Evolutionary conservation across 2,888 invertebrate genomes (phyloP).

Genomic region (Cephalotes varians): DNA sequence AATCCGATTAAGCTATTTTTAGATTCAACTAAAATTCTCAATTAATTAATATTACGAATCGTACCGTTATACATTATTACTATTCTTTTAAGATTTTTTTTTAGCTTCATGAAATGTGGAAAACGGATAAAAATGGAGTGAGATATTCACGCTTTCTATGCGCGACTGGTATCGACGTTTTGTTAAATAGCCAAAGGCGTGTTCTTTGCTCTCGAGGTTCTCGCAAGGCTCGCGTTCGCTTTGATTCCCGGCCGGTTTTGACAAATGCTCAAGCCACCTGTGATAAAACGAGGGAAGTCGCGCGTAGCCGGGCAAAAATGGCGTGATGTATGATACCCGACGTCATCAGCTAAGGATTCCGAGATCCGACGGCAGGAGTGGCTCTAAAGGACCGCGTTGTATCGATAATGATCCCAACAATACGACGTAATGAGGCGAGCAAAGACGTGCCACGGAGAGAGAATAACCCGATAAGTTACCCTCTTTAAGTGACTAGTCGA

Average conservation of each 20-base stretch:
- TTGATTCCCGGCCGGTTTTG: conserved; percentile 44
- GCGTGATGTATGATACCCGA: conserved; percentile 46
- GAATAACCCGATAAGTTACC: conserved; percentile 45
- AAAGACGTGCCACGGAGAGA: conserved; percentile 29
- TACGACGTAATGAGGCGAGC: conserved; percentile 50
- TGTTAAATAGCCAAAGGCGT: conserved; percentile 38
- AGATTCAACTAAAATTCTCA: background rate
- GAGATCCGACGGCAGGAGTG: conserved; percentile 44
- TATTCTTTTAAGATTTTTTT: background rate
- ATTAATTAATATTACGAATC: background rate
- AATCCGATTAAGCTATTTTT: background rate
- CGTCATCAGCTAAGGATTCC: conserved; percentile 10
- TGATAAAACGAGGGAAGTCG: conserved; percentile 46
- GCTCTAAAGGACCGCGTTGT: conserved; percentile 46
- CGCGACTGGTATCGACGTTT: conserved; percentile 17
- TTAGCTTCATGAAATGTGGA: background rate
- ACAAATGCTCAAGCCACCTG: conserved; percentile 41
- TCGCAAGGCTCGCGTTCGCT: conserved; percentile 29
- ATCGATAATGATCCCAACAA: conserved; percentile 54
- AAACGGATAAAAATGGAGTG: background rate
- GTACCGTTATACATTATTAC: no score
- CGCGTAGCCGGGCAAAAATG: conserved; percentile 39
- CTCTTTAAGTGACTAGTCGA: conserved; percentile 42
- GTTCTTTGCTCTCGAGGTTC: background rate
- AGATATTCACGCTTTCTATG: conserved; percentile 9